Base-by-base conservation (phyloP, 2,797 vertebrate species). In the Geotrypetes seraphini region DNA sequence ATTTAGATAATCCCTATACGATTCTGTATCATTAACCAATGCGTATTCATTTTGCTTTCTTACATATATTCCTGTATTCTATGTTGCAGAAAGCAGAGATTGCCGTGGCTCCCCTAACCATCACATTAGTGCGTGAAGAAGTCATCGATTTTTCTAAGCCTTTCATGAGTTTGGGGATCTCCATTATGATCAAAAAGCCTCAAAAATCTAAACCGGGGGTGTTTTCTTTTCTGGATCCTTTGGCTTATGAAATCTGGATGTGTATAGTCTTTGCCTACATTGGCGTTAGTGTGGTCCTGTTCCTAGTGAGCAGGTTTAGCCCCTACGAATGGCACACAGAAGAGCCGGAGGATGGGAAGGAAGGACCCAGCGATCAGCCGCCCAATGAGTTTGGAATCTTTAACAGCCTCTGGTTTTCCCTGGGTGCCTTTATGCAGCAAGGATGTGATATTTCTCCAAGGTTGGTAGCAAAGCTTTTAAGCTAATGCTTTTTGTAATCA, bases 221-320 rank as follows among this genome's bases (percentile, higher is more conserved):
- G 33, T 98, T 98, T 80, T 98, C 95, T 46, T 98, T 98, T 82
- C 79, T 97, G 83, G 93, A 98, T 53, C 94, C 94, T 13, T 81
- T 98, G 81, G 95, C 95, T 19, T 97, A 98, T 43, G 95, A 98
- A 78, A 98, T 98, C 59, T 98, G 95, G 95, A 98, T 98, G 95
- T 98, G 95, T 72, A 98, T 98, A 60, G 92, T 98, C 52, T 98
- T 98, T 64, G 94, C 94, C 55, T 98, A 98, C 78, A 98, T 98
- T 47, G 95, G 95, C 40, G 95, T 97, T 82, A 98, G 95, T 53
- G 95, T 98, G 53, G 95, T 97, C 67, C 85, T 97, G 33, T 98
- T 98, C 79, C 83, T 98, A 72, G 95, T 98, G 60, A 97, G 95
- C 70, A 90, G 95, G 50, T 99, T 99, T 73, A 99, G 95, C 52